These are phyloP conservation scores for Aotus griseimembra DNA, from an alignment of 2,797 vertebrate species.

Conservation along the genomic window DNA sequence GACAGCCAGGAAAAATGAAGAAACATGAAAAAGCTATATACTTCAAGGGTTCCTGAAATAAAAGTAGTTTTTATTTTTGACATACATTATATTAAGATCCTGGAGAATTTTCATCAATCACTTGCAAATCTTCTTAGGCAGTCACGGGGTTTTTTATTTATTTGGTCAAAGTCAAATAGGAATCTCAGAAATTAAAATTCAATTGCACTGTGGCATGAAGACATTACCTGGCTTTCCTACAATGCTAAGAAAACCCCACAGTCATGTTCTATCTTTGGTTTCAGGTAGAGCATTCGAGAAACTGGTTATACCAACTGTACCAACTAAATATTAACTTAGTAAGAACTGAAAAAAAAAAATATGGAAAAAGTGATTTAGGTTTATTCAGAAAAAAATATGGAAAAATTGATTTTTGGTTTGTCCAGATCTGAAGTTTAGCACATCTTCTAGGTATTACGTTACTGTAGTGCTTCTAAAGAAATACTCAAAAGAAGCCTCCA, in stretches of 20 bases:
- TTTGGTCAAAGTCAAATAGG: background rate
- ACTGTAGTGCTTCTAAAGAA: background rate
- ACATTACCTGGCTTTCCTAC: background rate
- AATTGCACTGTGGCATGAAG: background rate
- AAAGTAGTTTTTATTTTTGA: slow-evolving; percentile 31
- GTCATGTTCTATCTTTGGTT: background rate
- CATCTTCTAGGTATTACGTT: background rate
- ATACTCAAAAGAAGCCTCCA: background rate
- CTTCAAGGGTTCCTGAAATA: background rate
- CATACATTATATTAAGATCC: background rate
- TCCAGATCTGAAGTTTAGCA: background rate
- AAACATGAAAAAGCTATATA: background rate
- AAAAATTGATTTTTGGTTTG: background rate
- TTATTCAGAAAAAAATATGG: background rate
- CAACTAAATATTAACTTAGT: background rate
- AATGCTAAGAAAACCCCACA: background rate
- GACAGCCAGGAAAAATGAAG: background rate
- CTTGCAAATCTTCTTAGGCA: slow-evolving; percentile 1
- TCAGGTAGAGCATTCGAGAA: background rate
- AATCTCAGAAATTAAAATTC: background rate
- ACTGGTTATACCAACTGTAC: background rate
- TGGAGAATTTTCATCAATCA: background rate
- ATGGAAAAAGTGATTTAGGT: background rate
- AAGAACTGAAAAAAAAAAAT: background rate
- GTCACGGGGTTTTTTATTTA: slow-evolving; percentile 11